Evolutionary conservation across 2,888 invertebrate genomes (phyloP).

Genomic region (Corbicula japonica): DNA sequence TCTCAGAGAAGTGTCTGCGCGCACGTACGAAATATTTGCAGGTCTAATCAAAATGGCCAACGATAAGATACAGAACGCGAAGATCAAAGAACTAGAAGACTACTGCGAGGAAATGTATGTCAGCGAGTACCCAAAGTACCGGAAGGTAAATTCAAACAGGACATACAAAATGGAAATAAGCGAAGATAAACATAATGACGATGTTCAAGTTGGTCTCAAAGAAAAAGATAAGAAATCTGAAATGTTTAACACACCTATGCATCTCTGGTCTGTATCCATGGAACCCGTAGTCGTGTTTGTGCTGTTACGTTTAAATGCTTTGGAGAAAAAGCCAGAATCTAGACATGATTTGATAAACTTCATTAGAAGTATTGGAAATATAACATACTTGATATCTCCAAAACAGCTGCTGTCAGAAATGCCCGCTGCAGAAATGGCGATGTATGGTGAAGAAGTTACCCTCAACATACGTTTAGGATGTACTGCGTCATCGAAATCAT

Average conservation of each 20-base stretch:
- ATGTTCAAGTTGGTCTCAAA: too few species aligned
- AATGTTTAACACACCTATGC: neutral
- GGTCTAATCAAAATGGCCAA: slow-evolving; percentile 35
- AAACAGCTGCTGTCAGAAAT: slow-evolving; percentile 31
- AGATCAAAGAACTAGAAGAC: slow-evolving; percentile 9
- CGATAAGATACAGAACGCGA: slow-evolving; percentile 9
- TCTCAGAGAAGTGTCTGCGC: slow-evolving; percentile 13
- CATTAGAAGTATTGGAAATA: slow-evolving; percentile 23
- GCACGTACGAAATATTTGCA: slow-evolving; percentile 26
- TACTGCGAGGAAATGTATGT: slow-evolving; percentile 29
- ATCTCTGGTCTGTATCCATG: slow-evolving; percentile 17
- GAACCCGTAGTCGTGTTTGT: slow-evolving; percentile 32
- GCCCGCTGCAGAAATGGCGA: neutral
- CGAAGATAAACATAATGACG: neutral
- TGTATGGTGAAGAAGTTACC: neutral
- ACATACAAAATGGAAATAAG: neutral
- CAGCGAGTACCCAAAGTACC: slow-evolving; percentile 26
- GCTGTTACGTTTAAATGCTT: slow-evolving; percentile 14
- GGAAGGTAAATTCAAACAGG: neutral
- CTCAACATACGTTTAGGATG: slow-evolving; percentile 7
- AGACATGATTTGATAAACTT: slow-evolving; percentile 11
- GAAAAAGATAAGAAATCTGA: neutral
- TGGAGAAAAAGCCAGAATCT: slow-evolving; percentile 11
- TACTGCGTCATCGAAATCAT: neutral
- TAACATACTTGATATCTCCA: slow-evolving; percentile 42